Conservation (phyloP, 2,113 vertebrate species). For the Bathybates hornii region DNA sequence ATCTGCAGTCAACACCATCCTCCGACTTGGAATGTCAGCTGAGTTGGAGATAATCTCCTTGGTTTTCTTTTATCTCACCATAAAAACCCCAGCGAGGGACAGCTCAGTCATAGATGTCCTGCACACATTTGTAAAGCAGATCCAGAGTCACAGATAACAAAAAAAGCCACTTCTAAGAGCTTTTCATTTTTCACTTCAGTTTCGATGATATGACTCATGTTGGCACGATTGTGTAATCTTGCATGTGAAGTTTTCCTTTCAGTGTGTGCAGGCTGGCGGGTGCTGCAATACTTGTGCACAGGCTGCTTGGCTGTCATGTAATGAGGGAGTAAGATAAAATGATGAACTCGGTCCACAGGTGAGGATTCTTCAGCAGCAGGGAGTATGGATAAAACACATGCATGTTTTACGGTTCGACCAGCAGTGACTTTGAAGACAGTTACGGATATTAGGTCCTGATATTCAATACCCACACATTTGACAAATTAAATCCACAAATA, state of each 20-base stretch:
- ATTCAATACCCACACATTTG: conserved; percentile 11
- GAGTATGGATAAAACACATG: conserved; percentile 14
- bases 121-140: conserved; percentile 34
- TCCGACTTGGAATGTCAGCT: conserved; percentile 58
- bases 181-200: conserved; percentile 6
- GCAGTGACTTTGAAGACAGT: conserved; percentile 10
- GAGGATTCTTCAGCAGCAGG: conserved; percentile 45
- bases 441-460: background rate
- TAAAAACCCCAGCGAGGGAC: conserved; percentile 19
- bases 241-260: background rate
- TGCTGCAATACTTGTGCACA: background rate
- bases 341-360: conserved; percentile 31
- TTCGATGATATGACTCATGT: background rate
- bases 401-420: background rate
- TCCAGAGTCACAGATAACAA: background rate
- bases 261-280: background rate
- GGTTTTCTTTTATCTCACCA: conserved; percentile 52
- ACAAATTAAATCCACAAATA: background rate
- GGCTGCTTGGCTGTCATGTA: background rate
- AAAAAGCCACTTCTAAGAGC: conserved; percentile 10
- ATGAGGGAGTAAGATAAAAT: conserved; percentile 9
- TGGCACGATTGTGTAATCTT: background rate
- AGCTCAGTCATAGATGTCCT: background rate
- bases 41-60: conserved; percentile 49
- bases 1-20: conserved; percentile 43